Conservation (phyloP, 2,888 invertebrate species). For the Drosophila ezoana region DNA sequence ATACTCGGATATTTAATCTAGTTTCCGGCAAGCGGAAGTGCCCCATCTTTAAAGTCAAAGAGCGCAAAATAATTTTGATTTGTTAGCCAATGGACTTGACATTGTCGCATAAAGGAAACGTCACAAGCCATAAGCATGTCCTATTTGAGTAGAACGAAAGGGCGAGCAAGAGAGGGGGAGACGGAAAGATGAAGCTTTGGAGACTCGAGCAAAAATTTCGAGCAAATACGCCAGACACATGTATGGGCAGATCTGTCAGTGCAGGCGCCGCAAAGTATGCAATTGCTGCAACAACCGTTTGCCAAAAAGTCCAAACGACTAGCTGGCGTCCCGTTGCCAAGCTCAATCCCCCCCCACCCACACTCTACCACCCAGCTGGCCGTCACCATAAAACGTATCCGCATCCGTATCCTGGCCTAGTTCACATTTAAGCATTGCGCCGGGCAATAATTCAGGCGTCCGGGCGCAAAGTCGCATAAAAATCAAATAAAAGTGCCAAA, state of each 20-base stretch:
- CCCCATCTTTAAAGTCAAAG: slow-evolving; percentile 45
- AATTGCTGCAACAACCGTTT: slow-evolving; percentile 37
- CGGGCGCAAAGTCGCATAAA: slow-evolving; percentile 65
- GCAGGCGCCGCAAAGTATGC: slow-evolving; percentile 59
- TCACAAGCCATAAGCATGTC: slow-evolving; percentile 60
- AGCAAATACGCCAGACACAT: slow-evolving; percentile 27
- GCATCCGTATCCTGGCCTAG: slow-evolving; percentile 66
- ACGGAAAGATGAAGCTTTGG: background rate
- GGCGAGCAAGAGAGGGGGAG: background rate
- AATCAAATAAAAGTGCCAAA: slow-evolving; percentile 73
- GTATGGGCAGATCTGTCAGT: slow-evolving; percentile 30
- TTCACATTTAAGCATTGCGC: slow-evolving; percentile 70
- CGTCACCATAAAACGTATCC: slow-evolving; percentile 32
- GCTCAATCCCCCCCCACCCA: background rate
- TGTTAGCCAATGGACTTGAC: slow-evolving; percentile 53
- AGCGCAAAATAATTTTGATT: slow-evolving; percentile 29
- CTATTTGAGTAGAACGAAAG: slow-evolving; percentile 23
- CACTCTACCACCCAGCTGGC: background rate
- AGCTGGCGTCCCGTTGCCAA: slow-evolving; percentile 25
- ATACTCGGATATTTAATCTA: slow-evolving; percentile 38
- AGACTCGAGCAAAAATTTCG: slow-evolving; percentile 17
- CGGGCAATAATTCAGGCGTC: slow-evolving; percentile 69
- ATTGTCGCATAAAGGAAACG: slow-evolving; percentile 71
- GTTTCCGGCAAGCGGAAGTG: slow-evolving; percentile 49
- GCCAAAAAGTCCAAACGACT: slow-evolving; percentile 64